phyloP scores from a whole-genome alignment of 2,113 vertebrate genomes.

The Caranx melampygus region DNA sequence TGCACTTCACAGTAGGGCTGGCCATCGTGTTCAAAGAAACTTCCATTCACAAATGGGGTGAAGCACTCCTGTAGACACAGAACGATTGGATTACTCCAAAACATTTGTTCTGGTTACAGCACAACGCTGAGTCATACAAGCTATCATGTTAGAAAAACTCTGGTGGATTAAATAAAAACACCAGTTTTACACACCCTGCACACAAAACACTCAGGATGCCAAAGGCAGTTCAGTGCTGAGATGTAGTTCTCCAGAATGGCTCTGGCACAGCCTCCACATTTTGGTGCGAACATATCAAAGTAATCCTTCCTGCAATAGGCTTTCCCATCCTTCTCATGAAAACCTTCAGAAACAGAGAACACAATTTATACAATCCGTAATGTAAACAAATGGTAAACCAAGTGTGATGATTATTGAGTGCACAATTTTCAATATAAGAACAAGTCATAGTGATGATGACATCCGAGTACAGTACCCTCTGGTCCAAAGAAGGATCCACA shows the following conservation, averaged over 20 bases:
- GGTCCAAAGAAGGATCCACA: slow-evolving; percentile 98
- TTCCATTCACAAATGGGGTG: slow-evolving; percentile 95
- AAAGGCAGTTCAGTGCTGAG: slow-evolving; percentile 95
- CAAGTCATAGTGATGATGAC: neutral
- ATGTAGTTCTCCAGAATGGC: slow-evolving; percentile 99
- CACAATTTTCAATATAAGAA: neutral
- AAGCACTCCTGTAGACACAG: slow-evolving; percentile 91
- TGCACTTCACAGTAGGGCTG: slow-evolving; percentile 99
- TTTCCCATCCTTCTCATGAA: slow-evolving; percentile 98
- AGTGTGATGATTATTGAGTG: neutral
- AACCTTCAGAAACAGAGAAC: slow-evolving; percentile 82
- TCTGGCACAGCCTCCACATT: slow-evolving; percentile 95
- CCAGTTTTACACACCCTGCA: slow-evolving; percentile 90
- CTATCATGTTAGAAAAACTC: neutral
- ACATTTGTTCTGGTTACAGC: neutral
- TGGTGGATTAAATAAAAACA: neutral
- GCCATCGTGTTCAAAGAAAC: slow-evolving; percentile 98
- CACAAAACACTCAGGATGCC: slow-evolving; percentile 99
- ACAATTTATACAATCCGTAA: neutral
- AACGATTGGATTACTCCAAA: neutral
- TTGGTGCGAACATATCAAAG: slow-evolving; percentile 98
- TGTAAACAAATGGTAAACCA: neutral
- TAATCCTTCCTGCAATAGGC: slow-evolving; percentile 98
- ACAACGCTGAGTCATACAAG: neutral
- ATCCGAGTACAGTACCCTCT: slow-evolving; percentile 81